Evolutionary conservation across 2,113 vertebrate species (phyloP), one percentile per base, ranked within the genome.

Genomic region (Tamias sibiricus): DNA sequence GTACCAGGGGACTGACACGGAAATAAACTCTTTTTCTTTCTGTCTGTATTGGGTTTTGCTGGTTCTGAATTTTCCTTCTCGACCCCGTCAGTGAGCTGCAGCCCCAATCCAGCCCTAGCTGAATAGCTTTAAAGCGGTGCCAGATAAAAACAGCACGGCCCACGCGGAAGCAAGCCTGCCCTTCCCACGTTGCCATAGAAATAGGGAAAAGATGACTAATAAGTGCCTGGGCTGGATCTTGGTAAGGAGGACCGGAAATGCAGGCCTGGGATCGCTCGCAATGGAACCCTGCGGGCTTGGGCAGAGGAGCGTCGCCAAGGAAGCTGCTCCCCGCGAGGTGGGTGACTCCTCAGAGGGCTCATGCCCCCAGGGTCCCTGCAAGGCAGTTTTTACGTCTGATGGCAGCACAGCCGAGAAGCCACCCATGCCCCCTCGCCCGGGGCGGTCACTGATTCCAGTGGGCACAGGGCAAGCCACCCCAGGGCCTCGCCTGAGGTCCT

Each of bases 101-200:
- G 35, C 68, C 40, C 44, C 37, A 91, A 77, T 95, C 24, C 74
- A 84, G 28, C 52, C 57, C 28, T 13, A 40, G 40, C 79, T 72
- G 35, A 86, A 88, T 49, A 80, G 72, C 90, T 86, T 47, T 71
- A 77, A 93, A 74, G 40, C 72, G 47, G 30, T 64, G 75, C 40
- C 62, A 57, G 90, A 83, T 94, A 93, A 75, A 93, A 97, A 91
- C 90, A 93, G 66, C 94, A 40, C 68, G 0, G 59, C 93, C 92
- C 92, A 85, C 95, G 35, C 77, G 87, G 96, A 97, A 95, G 95
- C 93, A 71, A 69, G 79, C 52, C 79, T 97, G 59, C 77, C 72
- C 0, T 49, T 35, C 47, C 68, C 57, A 52, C 35, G 32, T 97
- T 97, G 95, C 95, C 75, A 97, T 96, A 77, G 97, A 93, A 89